Base-by-base conservation (phyloP, 2,888 invertebrate genomes). In the Ophioninae sp. region DNA sequence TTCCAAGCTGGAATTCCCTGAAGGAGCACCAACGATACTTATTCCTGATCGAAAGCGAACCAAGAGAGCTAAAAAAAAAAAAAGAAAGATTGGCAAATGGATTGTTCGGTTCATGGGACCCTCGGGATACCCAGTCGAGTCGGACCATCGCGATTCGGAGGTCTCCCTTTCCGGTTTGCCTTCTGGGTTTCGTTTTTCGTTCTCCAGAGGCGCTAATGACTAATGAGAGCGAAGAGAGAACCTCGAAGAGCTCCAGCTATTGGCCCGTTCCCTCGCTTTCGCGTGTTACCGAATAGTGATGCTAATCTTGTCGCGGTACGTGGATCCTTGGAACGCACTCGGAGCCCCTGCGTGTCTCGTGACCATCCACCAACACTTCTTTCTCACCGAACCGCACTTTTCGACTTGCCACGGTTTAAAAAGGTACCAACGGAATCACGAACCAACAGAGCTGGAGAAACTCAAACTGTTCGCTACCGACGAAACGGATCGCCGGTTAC, bases 251-350 rank as follows among this genome's bases (percentile, higher is more conserved):
- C 86, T 30, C 30, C 50, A 87, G 87, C 88, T 81, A 88, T 87
- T 86, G 86, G 83, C 81, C 85, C 83, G 79, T 10, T 41, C 17
- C 87, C 87, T 89, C 87, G 86, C 86, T 87, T 88, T 89, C 89
- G 89, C 91, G 89, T 91, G 91, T 89, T 89, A 90, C 89, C 88
- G 86, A 90, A 87, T 89, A 84, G 85, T 89, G 91, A 90, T 90
- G 90, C 88, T 91, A 91, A 91, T 91, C 91, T 91, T 89, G 89
- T 86, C 88, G 88, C 87, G 88, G 89, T 86, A 87, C 88, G 86
- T 86, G 89, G 88, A 89, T 89, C 89, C 89, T 88, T 84, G 89
- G 89, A 87, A 88, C 87, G 87, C 87, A 79, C 81, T 44, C 30
- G 57, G 70, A 79, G 81, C 79, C 81, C 78, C 87, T 88, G 88